phyloP scores from a whole-genome alignment of 2,113 vertebrate genomes.

The Nymphicus hollandicus region DNA sequence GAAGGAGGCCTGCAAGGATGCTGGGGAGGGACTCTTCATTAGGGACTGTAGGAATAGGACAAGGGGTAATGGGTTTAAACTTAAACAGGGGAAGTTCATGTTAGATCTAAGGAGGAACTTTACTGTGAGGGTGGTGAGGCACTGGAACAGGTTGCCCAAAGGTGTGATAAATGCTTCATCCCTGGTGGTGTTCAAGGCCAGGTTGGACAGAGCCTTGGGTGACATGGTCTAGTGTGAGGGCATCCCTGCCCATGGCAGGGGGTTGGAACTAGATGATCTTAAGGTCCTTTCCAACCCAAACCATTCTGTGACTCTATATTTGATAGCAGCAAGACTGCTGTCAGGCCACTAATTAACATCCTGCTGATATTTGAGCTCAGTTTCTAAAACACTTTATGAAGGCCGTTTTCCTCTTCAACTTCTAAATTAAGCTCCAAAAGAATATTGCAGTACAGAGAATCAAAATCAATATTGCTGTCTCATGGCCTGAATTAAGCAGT shows the following conservation, averaged over 20 bases:
- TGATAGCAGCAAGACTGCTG: background rate
- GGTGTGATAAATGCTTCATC: background rate
- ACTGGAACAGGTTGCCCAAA: background rate
- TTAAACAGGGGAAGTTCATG: background rate
- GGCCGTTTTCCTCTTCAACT: background rate
- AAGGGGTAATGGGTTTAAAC: background rate
- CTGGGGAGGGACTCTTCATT: background rate
- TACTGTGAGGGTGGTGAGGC: background rate
- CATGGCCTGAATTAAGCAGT: background rate
- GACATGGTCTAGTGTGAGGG: background rate
- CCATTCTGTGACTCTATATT: background rate
- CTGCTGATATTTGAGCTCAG: background rate
- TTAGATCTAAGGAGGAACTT: background rate
- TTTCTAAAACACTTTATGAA: background rate
- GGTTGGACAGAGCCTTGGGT: background rate
- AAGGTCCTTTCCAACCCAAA: background rate
- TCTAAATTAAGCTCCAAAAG: background rate
- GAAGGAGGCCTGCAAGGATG: background rate
- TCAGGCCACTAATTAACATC: background rate
- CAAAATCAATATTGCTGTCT: background rate
- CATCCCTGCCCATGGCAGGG: background rate
- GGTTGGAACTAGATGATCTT: background rate
- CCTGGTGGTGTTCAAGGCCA: background rate
- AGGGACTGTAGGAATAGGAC: background rate
- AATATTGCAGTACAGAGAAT: background rate